Base-by-base conservation (phyloP, 2,113 vertebrate species). In the Ailurus styani region DNA sequence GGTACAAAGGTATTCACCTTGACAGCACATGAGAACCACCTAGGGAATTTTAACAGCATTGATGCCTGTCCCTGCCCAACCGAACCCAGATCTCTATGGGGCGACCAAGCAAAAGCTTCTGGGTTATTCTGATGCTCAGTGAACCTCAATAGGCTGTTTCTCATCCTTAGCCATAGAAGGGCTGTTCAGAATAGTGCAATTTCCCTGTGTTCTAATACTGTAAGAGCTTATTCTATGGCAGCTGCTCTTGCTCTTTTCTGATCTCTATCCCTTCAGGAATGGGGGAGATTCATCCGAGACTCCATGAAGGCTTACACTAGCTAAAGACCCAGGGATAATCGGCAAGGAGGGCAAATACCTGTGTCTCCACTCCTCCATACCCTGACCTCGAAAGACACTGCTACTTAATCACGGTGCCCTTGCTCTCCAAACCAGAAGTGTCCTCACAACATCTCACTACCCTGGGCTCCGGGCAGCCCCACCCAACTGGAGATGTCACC, bases 61-160 rank as follows among this genome's bases (percentile, higher is more conserved):
- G 45, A 83, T 7, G 20, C 3, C 54, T 82, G 23, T 37, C 4
- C 50, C 21, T 52, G 17, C 13, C 34, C 47, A 57, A 13, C 7
- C 17, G 45, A 75, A 93, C 18, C 47, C 93, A 87, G 54, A 20
- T 45, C 52, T 81, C 20, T 5, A 15, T 14, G 18, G 45, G 37
- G 6, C 13, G 42, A 25, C 34, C 14, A 42, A 70, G 5, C 23
- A 29, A 52, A 23, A 50, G 31, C 70, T 87, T 2, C 10, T 1
- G 7, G 23, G 64, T 64, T 54, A 31, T 68, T 29, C 37, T 20
- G 29, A 37, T 18, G 66, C 12, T 20, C 4, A 0, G 17, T 25
- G 52, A 54, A 77, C 17, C 40, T 25, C 20, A 2, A 3, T 4
- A 1, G 7, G 11, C 7, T 5, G 1, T 52, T 55, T 1, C 78